phyloP scores from a whole-genome alignment of 2,113 vertebrate genomes.

The Gobio gobio region DNA sequence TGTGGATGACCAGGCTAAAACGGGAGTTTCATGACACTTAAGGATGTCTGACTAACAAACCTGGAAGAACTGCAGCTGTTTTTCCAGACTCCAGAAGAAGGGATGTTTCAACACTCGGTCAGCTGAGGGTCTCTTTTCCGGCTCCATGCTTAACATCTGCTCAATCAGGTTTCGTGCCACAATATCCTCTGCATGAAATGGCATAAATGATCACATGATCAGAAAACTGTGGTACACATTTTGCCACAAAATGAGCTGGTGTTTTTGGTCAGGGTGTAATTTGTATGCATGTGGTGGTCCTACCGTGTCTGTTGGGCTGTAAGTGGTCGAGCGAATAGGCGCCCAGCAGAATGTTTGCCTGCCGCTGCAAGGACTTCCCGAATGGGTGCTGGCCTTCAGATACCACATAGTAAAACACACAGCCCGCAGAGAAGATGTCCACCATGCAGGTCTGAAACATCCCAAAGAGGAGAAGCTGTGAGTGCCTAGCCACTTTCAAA shows the following conservation, averaged over 20 bases:
- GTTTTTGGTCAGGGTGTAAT: not conserved
- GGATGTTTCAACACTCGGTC: slow-evolving; percentile 91
- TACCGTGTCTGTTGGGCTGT: slow-evolving; percentile 84
- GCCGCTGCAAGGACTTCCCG: slow-evolving; percentile 94
- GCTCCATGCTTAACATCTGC: slow-evolving; percentile 91
- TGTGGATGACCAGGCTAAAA: too few species aligned
- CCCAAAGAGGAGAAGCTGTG: not conserved
- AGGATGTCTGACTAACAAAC: slow-evolving; percentile 63
- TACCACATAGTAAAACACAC: slow-evolving; percentile 95
- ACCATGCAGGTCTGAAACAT: slow-evolving; percentile 88
- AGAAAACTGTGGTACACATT: not conserved
- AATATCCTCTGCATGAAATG: slow-evolving; percentile 78
- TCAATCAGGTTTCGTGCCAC: slow-evolving; percentile 89
- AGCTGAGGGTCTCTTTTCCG: slow-evolving; percentile 86
- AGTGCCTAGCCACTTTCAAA: not conserved
- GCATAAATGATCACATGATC: not conserved
- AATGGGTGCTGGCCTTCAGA: slow-evolving; percentile 93
- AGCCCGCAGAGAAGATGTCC: slow-evolving; percentile 97
- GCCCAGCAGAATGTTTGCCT: slow-evolving; percentile 94
- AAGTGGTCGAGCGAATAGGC: slow-evolving; percentile 85
- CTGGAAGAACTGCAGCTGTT: slow-evolving; percentile 98
- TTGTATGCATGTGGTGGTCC: slow-evolving; percentile 34
- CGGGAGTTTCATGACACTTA: too few species aligned
- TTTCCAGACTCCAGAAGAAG: slow-evolving; percentile 96
- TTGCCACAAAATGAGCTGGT: not conserved